phyloP scores from a whole-genome alignment of 2,888 invertebrate genomes.

The Hartigia nigra region DNA sequence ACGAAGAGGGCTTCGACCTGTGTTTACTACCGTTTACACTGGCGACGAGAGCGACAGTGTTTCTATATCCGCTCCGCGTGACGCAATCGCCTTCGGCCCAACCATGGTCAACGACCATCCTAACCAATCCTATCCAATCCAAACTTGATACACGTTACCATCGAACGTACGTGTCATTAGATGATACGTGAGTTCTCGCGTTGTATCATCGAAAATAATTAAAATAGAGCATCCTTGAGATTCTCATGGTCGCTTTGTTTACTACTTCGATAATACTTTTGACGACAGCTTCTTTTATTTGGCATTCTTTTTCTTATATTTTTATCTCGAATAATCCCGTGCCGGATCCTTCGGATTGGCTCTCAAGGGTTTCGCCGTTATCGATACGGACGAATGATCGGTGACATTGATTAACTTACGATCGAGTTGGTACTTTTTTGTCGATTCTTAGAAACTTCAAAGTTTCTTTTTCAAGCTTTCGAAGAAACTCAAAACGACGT shows the following conservation, averaged over 20 bases:
- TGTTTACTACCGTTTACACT: slow-evolving; percentile 40
- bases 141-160: neutral
- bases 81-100: slow-evolving; percentile 46
- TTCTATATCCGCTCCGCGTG: slow-evolving; percentile 48
- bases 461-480: neutral
- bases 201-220: neutral
- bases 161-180: neutral
- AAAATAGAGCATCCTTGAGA: slow-evolving; percentile 7
- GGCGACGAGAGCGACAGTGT: slow-evolving; percentile 49
- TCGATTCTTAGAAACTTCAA: neutral
- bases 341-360: neutral
- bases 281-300: neutral
- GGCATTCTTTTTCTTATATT: neutral
- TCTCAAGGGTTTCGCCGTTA: neutral
- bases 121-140: neutral
- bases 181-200: neutral
- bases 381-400: neutral
- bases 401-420: neutral
- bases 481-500: neutral
- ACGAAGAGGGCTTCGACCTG: slow-evolving; percentile 49
- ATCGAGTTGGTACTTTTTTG: neutral
- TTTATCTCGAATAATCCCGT: neutral
- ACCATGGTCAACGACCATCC: slow-evolving; percentile 32
- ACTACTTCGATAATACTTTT: neutral
- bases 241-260: neutral